Evolutionary conservation across 2,888 invertebrate genomes (phyloP), one percentile per base, ranked within the genome.

Genomic region (Herminia tarsipennalis): DNA sequence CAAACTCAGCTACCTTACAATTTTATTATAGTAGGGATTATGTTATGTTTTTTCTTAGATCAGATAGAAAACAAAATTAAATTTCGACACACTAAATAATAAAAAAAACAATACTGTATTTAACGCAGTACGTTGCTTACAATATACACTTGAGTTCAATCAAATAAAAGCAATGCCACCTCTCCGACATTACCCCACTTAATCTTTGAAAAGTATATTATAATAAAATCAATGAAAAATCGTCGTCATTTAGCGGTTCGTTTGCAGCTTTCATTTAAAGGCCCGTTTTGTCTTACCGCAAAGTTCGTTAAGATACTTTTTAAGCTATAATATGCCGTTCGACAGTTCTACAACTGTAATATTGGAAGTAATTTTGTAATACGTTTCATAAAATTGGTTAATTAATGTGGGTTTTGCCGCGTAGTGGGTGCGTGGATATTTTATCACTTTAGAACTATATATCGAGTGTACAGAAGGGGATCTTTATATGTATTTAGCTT

Each of bases 141-240:
- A n/a, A n/a, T n/a, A 29, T 24, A 33, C 16, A 8, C 13, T 50
- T 28, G 3, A 9, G 6, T 24, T 10, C n/a, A 13, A 2, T 6
- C 22, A 29, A 17, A 22, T 22, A 5, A 38, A 33, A 46, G 3
- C 17, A 5, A n/a, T 45, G 53, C 42, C 62, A 33, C 50, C 1
- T 54, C 67, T 62, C 8, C 42, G 24, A 10, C 32, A 41, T 14
- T 27, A 46, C 36, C 21, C 42, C 37, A 38, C 56, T 54, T 67
- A 57, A 43, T 70, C 67, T 64, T 60, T 67, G 70, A 18, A 18
- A 39, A 16, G 30, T 41, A 51, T 64, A 56, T 55, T 47, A 63
- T 49, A 67, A 67, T 66, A 66, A 66, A 67, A 60, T 64, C 35
- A 54, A 57, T 67, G 57, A 67, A 55, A 58, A 49, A 50, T 54